Percentiles rank a stretch among this genome's conserved stretches.
phyloP scores from a whole-genome alignment of 2,888 invertebrate species.

The Cosmorhoe ocellata region DNA sequence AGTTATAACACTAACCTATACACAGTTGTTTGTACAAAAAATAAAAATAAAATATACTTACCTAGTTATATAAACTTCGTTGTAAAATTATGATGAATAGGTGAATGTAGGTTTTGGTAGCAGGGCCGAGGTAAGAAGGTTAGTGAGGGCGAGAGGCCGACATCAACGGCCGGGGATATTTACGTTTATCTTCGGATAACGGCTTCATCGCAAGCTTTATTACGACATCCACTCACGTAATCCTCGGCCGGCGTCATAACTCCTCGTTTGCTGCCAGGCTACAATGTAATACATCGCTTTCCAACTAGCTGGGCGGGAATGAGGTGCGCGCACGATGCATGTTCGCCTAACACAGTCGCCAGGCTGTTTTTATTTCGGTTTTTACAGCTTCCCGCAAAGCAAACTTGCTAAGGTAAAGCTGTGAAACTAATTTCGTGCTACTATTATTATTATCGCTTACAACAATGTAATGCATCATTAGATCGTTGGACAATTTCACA shows the following conservation, averaged over 20 bases:
- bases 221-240: slow-evolving; percentile 83
- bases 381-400: slow-evolving; percentile 22
- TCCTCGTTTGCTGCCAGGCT: slow-evolving; percentile 76
- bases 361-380: slow-evolving; percentile 28
- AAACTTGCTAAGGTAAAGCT: slow-evolving; percentile 16
- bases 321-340: slow-evolving; percentile 50
- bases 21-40: neutral
- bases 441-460: slow-evolving; percentile 9
- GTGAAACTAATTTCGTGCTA: slow-evolving; percentile 11
- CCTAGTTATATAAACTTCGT: slow-evolving; percentile 42
- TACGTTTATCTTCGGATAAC: slow-evolving; percentile 82
- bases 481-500: too few species aligned
- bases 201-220: slow-evolving; percentile 83
- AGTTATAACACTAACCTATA: too few species aligned
- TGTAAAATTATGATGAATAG: slow-evolving; percentile 47
- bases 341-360: slow-evolving; percentile 38
- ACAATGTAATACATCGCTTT: slow-evolving; percentile 75
- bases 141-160: slow-evolving; percentile 51
- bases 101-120: slow-evolving; percentile 24
- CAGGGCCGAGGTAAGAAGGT: slow-evolving; percentile 34
- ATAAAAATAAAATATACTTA: slow-evolving; percentile 12
- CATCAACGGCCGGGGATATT: slow-evolving; percentile 75
- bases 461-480: neutral
- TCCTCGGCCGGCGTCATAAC: slow-evolving; percentile 80
- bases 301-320: slow-evolving; percentile 49